phyloP scores from a whole-genome alignment of 2,888 invertebrate species.

The Drosophila greeni region DNA sequence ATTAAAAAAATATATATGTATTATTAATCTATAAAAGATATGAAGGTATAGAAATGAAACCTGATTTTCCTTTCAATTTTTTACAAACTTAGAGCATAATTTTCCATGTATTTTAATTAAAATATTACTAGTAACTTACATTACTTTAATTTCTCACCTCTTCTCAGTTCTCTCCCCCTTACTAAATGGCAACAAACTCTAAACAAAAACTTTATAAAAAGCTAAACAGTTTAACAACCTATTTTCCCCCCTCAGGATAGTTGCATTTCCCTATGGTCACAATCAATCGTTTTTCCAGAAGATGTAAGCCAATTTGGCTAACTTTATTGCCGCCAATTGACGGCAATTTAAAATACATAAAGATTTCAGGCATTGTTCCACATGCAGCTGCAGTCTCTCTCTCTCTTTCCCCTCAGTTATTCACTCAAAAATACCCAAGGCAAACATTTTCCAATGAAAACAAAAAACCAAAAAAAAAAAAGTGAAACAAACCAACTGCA shows the following conservation, averaged over 20 bases:
- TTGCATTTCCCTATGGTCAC: neutral
- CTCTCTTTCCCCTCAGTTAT: conserved; percentile 1
- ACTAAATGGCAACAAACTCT: neutral
- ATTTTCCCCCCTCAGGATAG: neutral
- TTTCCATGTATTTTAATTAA: neutral
- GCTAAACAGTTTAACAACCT: neutral
- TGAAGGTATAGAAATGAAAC: too few species aligned
- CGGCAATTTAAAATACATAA: conserved; percentile 36
- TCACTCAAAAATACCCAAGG: conserved; percentile 33
- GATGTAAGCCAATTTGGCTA: conserved; percentile 17
- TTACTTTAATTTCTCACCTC: neutral
- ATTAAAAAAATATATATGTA: too few species aligned
- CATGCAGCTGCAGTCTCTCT: conserved; percentile 42
- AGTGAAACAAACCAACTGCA: conserved; percentile 23
- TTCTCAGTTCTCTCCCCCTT: neutral
- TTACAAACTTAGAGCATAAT: neutral
- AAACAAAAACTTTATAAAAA: neutral
- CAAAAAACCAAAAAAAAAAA: neutral
- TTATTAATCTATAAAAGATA: too few species aligned
- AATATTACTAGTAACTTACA: neutral
- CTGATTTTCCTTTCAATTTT: neutral
- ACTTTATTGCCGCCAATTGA: conserved; percentile 27
- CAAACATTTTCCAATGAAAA: conserved; percentile 19
- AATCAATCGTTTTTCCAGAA: conserved; percentile 13
- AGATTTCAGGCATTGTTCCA: conserved; percentile 35